A percentile compares a stretch with the other conserved stretches of the same genome.
Evolutionary conservation across 1,140 invertebrate species (phyloP).

Genomic region (Drosophila dunni): DNA sequence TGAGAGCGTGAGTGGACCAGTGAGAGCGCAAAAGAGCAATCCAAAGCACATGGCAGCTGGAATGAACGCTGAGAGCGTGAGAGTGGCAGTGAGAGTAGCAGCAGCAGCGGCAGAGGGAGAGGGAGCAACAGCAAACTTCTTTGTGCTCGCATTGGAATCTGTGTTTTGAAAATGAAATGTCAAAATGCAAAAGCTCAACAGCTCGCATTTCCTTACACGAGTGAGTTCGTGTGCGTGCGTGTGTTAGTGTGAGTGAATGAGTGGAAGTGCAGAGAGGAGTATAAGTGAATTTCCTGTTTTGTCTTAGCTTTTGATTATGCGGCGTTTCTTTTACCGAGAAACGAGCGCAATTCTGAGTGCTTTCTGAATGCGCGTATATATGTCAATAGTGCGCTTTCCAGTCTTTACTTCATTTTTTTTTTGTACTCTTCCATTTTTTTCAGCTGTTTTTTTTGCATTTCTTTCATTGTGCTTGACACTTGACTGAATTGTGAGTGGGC

Average conservation of each 20-base stretch:
- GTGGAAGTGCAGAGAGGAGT: constrained; percentile 31
- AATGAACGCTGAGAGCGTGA: constrained; percentile 35
- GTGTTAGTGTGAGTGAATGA: constrained; percentile 41
- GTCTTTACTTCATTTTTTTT: constrained; percentile 33
- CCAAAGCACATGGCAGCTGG: constrained; percentile 18
- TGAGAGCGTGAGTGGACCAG: constrained; percentile 23
- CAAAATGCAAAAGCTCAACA: constrained; percentile 80
- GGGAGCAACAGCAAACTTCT: neutral
- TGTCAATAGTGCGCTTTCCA: constrained; percentile 85
- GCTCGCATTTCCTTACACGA: constrained; percentile 64
- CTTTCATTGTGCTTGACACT: constrained; percentile 61
- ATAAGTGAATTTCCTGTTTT: constrained; percentile 80
- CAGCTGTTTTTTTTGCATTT: constrained; percentile 59
- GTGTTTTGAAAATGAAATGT: constrained; percentile 80
- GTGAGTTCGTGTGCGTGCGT: constrained; percentile 26
- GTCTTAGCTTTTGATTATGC: constrained; percentile 70
- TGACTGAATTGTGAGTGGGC: constrained; percentile 72
- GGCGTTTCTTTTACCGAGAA: constrained; percentile 64
- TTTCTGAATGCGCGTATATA: constrained; percentile 79
- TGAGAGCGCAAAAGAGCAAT: constrained; percentile 10
- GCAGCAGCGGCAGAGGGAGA: neutral
- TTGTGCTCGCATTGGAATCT: constrained; percentile 61
- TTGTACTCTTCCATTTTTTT: constrained; percentile 23
- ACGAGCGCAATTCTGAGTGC: constrained; percentile 50
- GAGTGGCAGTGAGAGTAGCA: constrained; percentile 1